Conservation (phyloP, 1,140 invertebrate genomes). For the Halictus rubicundus region DNA sequence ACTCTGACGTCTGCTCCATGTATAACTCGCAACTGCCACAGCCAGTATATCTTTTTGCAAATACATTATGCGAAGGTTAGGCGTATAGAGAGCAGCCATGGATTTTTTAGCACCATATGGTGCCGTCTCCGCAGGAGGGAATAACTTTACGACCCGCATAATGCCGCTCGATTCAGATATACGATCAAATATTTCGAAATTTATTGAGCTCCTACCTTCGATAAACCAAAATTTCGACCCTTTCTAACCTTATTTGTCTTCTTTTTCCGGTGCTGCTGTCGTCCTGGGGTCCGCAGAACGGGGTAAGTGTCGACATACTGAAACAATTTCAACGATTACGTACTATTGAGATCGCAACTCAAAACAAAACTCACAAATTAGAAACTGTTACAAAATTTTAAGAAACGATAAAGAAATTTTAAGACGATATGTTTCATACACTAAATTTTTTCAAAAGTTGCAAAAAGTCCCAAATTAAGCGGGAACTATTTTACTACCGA, state of each 20-base stretch:
- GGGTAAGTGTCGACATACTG: constrained; percentile 72
- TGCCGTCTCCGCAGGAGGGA: not conserved
- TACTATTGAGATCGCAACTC: no score
- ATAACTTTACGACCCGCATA: constrained; percentile 4
- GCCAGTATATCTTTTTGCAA: not conserved
- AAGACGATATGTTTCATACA: no score
- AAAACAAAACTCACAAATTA: no score
- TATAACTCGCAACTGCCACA: not conserved
- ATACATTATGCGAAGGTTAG: constrained; percentile 4
- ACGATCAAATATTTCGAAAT: not conserved
- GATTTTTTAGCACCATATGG: not conserved
- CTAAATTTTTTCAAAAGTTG: no score
- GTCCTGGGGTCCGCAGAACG: constrained; percentile 68
- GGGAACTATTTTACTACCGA: no score
- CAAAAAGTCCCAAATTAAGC: no score
- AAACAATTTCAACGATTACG: not conserved
- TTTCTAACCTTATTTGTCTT: not conserved
- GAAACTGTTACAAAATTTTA: no score
- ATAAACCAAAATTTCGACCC: not conserved
- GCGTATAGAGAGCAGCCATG: not conserved
- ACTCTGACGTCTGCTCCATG: not conserved
- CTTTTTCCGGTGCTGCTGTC: constrained; percentile 10
- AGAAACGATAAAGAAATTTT: no score
- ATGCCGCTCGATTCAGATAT: not conserved
- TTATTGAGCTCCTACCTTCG: not conserved